Percentiles rank a stretch among this genome's conserved stretches.
Conservation (phyloP, 1,140 invertebrate species). For the Monomorium pharaonis region DNA sequence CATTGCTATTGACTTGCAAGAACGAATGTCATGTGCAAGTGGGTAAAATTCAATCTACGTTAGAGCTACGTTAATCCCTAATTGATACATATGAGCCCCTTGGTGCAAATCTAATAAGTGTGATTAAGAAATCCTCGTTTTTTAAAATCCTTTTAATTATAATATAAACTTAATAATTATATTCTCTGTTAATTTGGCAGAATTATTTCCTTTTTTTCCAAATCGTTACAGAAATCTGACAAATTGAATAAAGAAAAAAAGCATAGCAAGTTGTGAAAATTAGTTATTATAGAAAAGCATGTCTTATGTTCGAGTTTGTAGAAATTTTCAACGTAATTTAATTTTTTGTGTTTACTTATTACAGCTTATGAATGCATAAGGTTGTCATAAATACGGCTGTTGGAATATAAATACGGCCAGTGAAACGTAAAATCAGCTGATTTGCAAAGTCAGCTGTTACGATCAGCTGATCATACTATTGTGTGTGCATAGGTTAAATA, state of each 20-base stretch:
- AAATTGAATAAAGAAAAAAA: not conserved
- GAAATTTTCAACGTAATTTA: not conserved
- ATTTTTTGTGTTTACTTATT: not conserved
- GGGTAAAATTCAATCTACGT: slow-evolving; percentile 56
- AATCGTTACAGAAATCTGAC: not conserved
- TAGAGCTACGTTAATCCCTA: not conserved
- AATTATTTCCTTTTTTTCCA: not conserved
- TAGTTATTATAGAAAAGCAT: not conserved
- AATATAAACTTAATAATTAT: not conserved
- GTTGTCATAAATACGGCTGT: not conserved
- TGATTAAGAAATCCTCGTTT: not conserved
- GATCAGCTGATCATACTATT: not conserved
- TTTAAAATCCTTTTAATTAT: not conserved
- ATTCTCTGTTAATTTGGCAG: no score
- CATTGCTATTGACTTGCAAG: slow-evolving; percentile 90
- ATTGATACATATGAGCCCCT: not conserved
- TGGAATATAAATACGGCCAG: not conserved
- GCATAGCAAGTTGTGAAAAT: not conserved
- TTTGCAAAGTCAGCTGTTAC: not conserved
- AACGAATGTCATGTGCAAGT: slow-evolving; percentile 94
- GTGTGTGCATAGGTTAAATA: not conserved
- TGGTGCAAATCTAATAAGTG: not conserved
- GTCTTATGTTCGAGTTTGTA: not conserved
- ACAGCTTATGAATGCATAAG: not conserved
- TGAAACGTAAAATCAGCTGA: not conserved